Evolutionary conservation across 2,797 vertebrate genomes (phyloP).

Genomic region (Otolemur crassicaudatus): DNA sequence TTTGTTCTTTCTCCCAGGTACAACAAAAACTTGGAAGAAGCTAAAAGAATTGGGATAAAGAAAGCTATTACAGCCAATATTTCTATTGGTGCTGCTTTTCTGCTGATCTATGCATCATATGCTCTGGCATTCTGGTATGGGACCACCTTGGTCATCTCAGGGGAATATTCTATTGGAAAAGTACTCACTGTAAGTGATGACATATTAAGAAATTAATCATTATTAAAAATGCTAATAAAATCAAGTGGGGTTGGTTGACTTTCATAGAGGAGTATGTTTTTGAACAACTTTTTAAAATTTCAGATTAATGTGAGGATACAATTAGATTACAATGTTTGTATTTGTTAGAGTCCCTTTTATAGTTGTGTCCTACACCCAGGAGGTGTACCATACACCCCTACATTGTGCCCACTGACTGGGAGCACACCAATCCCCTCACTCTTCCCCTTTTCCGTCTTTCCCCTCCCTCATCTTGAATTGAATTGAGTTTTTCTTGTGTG

Average conservation of each 20-base stretch:
- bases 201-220: slow-evolving; percentile 41
- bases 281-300: neutral
- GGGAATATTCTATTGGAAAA: slow-evolving; percentile 91
- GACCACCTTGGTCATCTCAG: slow-evolving; percentile 90
- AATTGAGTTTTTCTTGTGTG: too few relatives aligned
- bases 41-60: slow-evolving; percentile 94
- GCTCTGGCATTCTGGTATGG: slow-evolving; percentile 98
- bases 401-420: too few relatives aligned
- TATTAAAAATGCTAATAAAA: slow-evolving; percentile 39
- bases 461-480: too few relatives aligned
- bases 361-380: too few relatives aligned
- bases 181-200: slow-evolving; percentile 94
- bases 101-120: slow-evolving; percentile 95
- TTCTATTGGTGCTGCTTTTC: slow-evolving; percentile 93
- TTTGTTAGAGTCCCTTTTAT: too few relatives aligned
- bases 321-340: too few relatives aligned
- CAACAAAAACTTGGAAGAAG: slow-evolving; percentile 94
- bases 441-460: too few relatives aligned
- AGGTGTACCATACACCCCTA: too few relatives aligned
- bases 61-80: slow-evolving; percentile 94
- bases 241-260: slow-evolving; percentile 13
- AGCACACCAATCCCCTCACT: too few relatives aligned
- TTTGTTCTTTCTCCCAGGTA: slow-evolving; percentile 90
- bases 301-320: too few relatives aligned
- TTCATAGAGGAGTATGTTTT: slow-evolving; percentile 42